Conservation (phyloP, 2,113 vertebrate species). For the Austrofundulus limnaeus region DNA sequence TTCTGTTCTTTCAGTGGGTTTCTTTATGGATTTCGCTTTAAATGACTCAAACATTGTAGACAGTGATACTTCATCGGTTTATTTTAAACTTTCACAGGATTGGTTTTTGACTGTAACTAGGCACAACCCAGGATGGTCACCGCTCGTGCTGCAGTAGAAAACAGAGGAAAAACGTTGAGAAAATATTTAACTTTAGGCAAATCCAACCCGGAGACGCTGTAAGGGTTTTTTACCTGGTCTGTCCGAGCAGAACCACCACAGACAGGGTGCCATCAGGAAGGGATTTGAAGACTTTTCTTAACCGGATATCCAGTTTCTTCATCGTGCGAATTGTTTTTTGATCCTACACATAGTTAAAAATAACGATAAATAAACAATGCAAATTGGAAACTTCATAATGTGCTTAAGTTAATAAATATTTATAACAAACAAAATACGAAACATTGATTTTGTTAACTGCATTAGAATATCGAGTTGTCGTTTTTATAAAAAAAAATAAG, state of each 20-base stretch:
- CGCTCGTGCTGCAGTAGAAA: constrained; percentile 31
- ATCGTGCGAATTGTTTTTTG: constrained; percentile 70
- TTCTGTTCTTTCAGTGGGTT: no score
- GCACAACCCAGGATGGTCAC: constrained; percentile 69
- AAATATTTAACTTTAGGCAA: not conserved
- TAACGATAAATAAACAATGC: no score
- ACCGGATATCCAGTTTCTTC: constrained; percentile 76
- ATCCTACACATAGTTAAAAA: constrained; percentile 68
- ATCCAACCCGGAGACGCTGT: not conserved
- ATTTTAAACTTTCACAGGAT: not conserved
- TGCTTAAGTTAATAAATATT: not conserved
- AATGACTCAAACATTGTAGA: not conserved
- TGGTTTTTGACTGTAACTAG: constrained; percentile 68
- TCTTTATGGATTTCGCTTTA: not conserved
- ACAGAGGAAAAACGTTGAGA: constrained; percentile 11
- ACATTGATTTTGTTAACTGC: no score
- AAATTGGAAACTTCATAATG: not conserved
- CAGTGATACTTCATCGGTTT: not conserved
- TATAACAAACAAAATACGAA: not conserved
- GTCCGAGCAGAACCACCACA: constrained; percentile 82
- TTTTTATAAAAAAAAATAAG: no score
- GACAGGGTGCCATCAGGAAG: constrained; percentile 82
- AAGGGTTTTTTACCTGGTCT: constrained; percentile 72
- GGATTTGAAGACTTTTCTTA: constrained; percentile 81
- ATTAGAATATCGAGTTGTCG: no score